phyloP scores from a whole-genome alignment of 92 coral and sea anemone genomes.

The Pocillopora grandis region DNA sequence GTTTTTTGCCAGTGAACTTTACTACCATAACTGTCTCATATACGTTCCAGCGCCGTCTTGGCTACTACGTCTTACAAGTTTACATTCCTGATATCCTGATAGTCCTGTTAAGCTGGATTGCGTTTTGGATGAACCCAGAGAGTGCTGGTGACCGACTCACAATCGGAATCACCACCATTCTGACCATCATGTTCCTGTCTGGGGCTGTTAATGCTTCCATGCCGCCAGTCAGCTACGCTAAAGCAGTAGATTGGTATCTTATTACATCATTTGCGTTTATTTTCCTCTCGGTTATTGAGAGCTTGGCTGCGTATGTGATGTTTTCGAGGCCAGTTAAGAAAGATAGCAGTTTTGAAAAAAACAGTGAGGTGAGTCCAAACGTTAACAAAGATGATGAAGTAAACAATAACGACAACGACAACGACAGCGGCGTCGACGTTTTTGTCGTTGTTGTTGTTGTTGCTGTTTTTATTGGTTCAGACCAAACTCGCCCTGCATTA shows the following conservation, averaged over 20 bases:
- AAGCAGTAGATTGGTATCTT: constrained; percentile 76
- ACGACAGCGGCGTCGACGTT: too few relatives aligned
- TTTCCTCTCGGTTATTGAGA: constrained; percentile 69
- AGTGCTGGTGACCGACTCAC: constrained; percentile 72
- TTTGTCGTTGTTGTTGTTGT: too few relatives aligned
- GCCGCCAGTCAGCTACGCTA: constrained; percentile 77
- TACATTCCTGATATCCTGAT: constrained; percentile 68
- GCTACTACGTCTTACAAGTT: constrained; percentile 71
- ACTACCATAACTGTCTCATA: constrained; percentile 46
- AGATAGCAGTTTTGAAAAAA: not conserved
- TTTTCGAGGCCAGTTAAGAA: constrained; percentile 15
- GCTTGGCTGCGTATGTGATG: constrained; percentile 60
- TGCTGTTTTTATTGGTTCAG: too few relatives aligned
- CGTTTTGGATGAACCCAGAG: constrained; percentile 60
- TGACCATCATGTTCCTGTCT: constrained; percentile 73
- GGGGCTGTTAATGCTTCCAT: constrained; percentile 67
- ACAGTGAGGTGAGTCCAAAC: not conserved
- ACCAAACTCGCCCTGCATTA: too few relatives aligned
- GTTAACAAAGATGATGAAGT: too few relatives aligned
- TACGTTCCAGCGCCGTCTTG: constrained; percentile 63
- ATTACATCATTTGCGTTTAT: constrained; percentile 67
- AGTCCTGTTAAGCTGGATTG: constrained; percentile 71
- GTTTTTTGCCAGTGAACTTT: constrained; percentile 34
- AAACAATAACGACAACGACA: too few relatives aligned
- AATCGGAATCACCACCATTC: constrained; percentile 71